These are phyloP conservation scores for Apis mellifera DNA, from an alignment of 1,140 invertebrate genomes.

Conservation along the genomic window DNA sequence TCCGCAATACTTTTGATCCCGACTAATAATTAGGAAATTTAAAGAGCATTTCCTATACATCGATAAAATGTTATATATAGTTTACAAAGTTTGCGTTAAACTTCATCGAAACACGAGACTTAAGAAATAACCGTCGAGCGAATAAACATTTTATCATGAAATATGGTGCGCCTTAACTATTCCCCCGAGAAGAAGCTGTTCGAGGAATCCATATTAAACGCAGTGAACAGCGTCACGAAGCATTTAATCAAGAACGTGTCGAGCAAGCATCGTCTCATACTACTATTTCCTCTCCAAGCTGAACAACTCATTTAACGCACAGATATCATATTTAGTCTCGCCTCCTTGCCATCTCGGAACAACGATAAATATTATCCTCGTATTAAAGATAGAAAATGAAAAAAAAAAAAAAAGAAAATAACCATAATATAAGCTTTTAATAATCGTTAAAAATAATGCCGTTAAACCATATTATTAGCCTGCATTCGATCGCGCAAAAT, in stretches of 20 bases:
- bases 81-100: neutral
- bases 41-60: too few relatives aligned
- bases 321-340: slow-evolving; percentile 1
- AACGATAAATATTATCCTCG: neutral
- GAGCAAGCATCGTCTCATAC: neutral
- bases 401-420: neutral
- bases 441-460: neutral
- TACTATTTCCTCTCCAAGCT: neutral
- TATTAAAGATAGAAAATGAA: neutral
- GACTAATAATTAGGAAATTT: too few relatives aligned
- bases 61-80: too few relatives aligned
- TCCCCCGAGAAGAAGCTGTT: neutral
- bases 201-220: slow-evolving; percentile 12
- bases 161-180: neutral
- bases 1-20: too few relatives aligned
- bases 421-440: too few relatives aligned
- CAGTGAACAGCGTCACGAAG: slow-evolving; percentile 4
- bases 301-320: slow-evolving; percentile 3
- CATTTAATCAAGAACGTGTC: slow-evolving; percentile 24
- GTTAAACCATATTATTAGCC: neutral
- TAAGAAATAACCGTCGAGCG: neutral
- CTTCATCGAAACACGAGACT: neutral
- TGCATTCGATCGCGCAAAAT: neutral
- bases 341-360: too few relatives aligned
- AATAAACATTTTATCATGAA: neutral